Percentiles rank a stretch among this genome's conserved stretches.
Evolutionary conservation across 2,797 vertebrate genomes (phyloP).

Genomic region (Sitta carolinensis): DNA sequence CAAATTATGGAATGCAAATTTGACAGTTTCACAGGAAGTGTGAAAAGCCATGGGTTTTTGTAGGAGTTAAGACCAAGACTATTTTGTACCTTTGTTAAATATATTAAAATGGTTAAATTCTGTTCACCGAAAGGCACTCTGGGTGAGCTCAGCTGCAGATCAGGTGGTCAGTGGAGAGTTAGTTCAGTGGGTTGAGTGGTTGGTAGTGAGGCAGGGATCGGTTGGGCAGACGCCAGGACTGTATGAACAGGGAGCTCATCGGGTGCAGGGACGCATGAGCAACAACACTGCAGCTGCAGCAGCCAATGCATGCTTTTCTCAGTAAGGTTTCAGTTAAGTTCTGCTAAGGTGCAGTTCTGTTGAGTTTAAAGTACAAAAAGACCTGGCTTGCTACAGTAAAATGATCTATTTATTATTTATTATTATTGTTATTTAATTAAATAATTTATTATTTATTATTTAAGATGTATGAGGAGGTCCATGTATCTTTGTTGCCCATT

Average conservation of each 20-base stretch:
- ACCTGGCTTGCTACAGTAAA: neutral
- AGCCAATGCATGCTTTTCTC: neutral
- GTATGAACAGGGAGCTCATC: neutral
- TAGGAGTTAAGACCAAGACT: too few species aligned
- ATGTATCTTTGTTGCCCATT: neutral
- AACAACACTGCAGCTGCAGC: rapidly evolving
- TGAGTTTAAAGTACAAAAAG: neutral
- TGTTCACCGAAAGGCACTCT: neutral
- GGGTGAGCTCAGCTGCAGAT: neutral
- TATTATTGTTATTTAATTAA: too few species aligned
- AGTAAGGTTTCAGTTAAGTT: neutral
- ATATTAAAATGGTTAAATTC: neutral
- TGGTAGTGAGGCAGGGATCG: neutral
- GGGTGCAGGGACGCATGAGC: rapidly evolving
- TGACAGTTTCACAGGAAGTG: neutral
- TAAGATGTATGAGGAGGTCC: neutral
- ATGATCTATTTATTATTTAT: too few species aligned
- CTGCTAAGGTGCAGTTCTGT: neutral
- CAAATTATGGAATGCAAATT: neutral
- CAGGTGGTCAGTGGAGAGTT: rapidly evolving
- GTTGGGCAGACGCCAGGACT: rapidly evolving
- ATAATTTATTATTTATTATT: too few species aligned
- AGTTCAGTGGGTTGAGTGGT: too few species aligned
- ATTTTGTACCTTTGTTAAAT: neutral
- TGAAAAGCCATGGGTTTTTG: neutral